Evolutionary conservation across 2,797 vertebrate genomes (phyloP), one percentile per base, ranked within the genome.

Genomic region (Hoplostethus mediterraneus): DNA sequence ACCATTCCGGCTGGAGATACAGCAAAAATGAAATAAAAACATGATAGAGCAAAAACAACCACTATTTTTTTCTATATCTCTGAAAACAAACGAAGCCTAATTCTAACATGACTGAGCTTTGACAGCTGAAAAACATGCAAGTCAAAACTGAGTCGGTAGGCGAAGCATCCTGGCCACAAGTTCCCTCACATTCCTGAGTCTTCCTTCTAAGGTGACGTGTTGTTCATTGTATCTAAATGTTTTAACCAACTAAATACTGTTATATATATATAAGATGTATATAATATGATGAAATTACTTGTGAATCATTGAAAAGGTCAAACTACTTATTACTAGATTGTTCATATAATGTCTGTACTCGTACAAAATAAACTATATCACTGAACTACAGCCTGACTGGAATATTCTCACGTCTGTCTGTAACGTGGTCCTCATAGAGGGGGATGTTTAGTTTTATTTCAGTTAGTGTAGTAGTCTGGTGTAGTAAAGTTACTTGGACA

Each of bases 351-450:
- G 69, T 80, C 59, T 55, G 71, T 57, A 79, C 36, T 70, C 67
- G 80, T 60, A 79, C 55, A 80, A 77, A 92, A 88, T 91, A 89
- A 91, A 92, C 62, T 51, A 53, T 55, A 65, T 67, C 70, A 84
- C 77, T 89, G 79, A 80, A 79, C 60, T 51, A 42, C 31, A 16
- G 14, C 6, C 56, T 60, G 51, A 56, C 36, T 83, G 49, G 11
- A 57, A 10, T 62, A 16, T 13, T 69, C 69, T 64, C n/a, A 30
- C 54, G 49, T 44, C 2, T 55, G 38, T 66, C 1, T 5, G 14
- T 13, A 6, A 13, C 6, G 31, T 1, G 51, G 11, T 33, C 53
- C n/a, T 6, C 33, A 38, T 11, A 31, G n/a, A 13, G 36, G n/a
- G 53, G 16, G 25, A 51, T 48, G n/a, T 17, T 31, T 56, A 33